Evolutionary conservation across 2,113 vertebrate genomes (phyloP).

Genomic region (Tychaedon coryphoeus): DNA sequence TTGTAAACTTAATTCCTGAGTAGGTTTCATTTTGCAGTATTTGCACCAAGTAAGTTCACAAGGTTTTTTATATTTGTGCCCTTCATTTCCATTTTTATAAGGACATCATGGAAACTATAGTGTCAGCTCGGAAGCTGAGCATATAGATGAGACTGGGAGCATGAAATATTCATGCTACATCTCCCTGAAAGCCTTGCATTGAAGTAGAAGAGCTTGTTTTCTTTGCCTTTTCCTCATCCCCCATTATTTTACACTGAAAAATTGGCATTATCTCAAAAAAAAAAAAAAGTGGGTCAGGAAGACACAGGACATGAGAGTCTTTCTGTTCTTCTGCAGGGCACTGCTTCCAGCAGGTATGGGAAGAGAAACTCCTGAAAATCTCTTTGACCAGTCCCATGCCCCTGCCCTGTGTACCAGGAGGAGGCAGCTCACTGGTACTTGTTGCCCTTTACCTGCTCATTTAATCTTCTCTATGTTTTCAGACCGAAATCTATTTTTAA

Average conservation of each 20-base stretch:
- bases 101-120: not conserved
- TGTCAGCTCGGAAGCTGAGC: not conserved
- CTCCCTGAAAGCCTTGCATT: not conserved
- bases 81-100: not conserved
- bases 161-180: conserved; percentile 5
- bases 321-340: not conserved
- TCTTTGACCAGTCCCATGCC: not conserved
- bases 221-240: not conserved
- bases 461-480: not conserved
- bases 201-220: not conserved
- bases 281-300: not conserved
- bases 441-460: not conserved
- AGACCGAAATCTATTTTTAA: not conserved
- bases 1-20: not conserved
- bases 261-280: not conserved
- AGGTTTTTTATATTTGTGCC: not conserved
- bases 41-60: not conserved
- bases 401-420: not conserved
- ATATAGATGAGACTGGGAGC: not conserved
- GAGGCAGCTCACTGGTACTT: not conserved
- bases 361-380: not conserved
- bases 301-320: not conserved
- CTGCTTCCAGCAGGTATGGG: fast-evolving
- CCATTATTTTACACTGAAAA: not conserved
- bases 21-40: not conserved